phyloP scores from a whole-genome alignment of 2,797 vertebrate species.

The Sebastes iracundus region DNA sequence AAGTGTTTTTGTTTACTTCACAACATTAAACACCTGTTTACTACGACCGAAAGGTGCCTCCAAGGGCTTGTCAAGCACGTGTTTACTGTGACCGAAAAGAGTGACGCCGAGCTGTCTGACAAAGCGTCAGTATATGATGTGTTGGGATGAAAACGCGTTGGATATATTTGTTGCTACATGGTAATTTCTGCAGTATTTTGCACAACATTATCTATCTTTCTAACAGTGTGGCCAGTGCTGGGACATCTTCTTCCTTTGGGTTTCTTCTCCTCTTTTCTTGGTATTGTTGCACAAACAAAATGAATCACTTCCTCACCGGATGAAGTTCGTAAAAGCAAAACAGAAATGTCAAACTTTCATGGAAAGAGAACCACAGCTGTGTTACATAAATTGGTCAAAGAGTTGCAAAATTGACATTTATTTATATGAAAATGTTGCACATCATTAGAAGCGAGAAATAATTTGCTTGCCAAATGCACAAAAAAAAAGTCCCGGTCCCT shows the following conservation, averaged over 20 bases:
- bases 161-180: background rate
- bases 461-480: constrained; percentile 8
- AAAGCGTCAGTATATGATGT: too few species aligned
- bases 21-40: too few species aligned
- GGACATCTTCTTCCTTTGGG: background rate
- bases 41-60: too few species aligned
- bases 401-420: constrained; percentile 26
- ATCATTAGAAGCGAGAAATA: constrained; percentile 14
- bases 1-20: too few species aligned
- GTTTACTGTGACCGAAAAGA: too few species aligned
- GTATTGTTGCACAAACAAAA: constrained; percentile 7
- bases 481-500: background rate
- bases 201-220: background rate
- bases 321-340: background rate
- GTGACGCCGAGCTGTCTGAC: accelerated
- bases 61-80: too few species aligned
- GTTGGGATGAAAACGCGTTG: too few species aligned
- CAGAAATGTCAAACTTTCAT: constrained; percentile 10
- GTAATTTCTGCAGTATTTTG: background rate
- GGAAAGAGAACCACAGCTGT: constrained; percentile 30
- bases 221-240: background rate
- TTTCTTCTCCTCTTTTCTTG: background rate
- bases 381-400: constrained; percentile 11
- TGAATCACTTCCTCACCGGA: constrained; percentile 8
- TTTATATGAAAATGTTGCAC: constrained; percentile 25